Evolutionary conservation across 1,140 invertebrate genomes (phyloP), one percentile per base, ranked within the genome.

Genomic region (Hylyphantes graminicola): DNA sequence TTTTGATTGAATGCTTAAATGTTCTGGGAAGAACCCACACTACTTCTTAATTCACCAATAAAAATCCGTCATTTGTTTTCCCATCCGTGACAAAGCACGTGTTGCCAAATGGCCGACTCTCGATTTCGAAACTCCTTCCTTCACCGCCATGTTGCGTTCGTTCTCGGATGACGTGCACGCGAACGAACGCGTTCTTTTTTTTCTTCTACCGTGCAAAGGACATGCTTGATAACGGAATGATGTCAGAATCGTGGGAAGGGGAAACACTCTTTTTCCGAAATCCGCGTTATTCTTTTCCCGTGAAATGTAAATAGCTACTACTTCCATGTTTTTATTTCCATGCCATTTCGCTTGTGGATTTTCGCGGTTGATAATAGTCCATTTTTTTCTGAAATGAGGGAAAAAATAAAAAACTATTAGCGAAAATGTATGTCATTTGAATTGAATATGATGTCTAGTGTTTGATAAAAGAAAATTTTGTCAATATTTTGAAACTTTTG

Each of bases 151-250:
- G 63, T 21, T 12, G 17, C 63, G 63, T 64, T 9, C 21, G 61
- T 21, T 12, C 48, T 65, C n/a, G 48, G 21, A 65, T 65, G 63
- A 17, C 17, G 63, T 21, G 19, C 63, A 65, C 63, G 63, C 63
- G n/a, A 65, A 9, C 35, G 35, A 35, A 35, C 35, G 35, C 35
- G 35, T 35, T 35, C 35, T 35, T 35, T 35, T 35, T 35, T 35
- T 35, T 35, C 5, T 35, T 35, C 35, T 35, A 2, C 35, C 35
- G 5, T 6, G 19, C 12, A 6, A 63, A 63, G 61, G 13, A 63
- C 17, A 65, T 12, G 63, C 63, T 19, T 11, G 63, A 65, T 65
- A 65, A 65, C 63, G 17, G 63, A 65, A 65, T 65, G 63, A 65
- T 65, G 63, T 65, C 63, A 65, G 48, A 65, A 65, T 11, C 19